Conservation (phyloP, 37 sponge, comb jelly and placozoan genomes). For the Cladorhizidae sp. region DNA sequence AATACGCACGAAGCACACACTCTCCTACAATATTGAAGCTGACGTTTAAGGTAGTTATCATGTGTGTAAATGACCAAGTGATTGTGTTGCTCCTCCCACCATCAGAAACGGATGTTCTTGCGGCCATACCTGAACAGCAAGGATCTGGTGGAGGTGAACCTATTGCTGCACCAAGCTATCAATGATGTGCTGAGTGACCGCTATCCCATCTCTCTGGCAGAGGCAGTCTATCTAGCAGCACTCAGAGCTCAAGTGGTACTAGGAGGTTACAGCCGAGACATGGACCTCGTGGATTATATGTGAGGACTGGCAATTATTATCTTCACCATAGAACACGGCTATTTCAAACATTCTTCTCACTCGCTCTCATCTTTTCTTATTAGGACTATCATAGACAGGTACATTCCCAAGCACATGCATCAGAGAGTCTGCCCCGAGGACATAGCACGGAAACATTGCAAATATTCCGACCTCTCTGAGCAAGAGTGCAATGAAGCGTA, state of each 20-base stretch:
- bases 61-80: background rate
- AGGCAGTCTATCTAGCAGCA: constrained; percentile 85
- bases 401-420: constrained; percentile 86
- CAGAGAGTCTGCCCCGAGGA: constrained; percentile 72
- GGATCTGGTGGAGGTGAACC: constrained; percentile 86
- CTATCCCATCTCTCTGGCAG: constrained; percentile 80
- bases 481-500: constrained; percentile 78
- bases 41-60: constrained; percentile 84
- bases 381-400: constrained; percentile 76
- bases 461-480: constrained; percentile 55
- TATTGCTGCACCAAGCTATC: constrained; percentile 88
- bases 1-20: constrained; percentile 85
- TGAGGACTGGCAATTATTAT: constrained; percentile 7
- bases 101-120: constrained; percentile 89
- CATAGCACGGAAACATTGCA: constrained; percentile 77
- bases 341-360: background rate
- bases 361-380: background rate
- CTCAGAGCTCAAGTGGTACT: constrained; percentile 87
- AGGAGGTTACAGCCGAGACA: constrained; percentile 61
- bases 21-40: constrained; percentile 81
- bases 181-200: constrained; percentile 88
- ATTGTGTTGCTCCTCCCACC: background rate
- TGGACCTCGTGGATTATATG: constrained; percentile 68
- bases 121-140: constrained; percentile 80
- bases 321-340: background rate